phyloP scores from a whole-genome alignment of 2,888 invertebrate genomes.

The Cantharis rufa region DNA sequence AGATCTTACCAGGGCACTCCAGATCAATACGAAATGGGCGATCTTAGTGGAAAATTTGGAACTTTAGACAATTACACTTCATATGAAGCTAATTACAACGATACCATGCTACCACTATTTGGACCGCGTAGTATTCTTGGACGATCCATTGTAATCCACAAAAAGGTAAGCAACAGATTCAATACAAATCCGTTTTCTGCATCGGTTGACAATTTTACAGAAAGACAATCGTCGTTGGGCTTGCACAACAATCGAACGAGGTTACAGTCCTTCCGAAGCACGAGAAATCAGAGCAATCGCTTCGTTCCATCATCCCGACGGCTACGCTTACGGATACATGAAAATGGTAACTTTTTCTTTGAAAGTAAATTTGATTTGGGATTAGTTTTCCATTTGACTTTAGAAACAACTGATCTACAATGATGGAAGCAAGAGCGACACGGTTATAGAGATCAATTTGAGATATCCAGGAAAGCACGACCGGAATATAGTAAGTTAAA shows the following conservation, averaged over 20 bases:
- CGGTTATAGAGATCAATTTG: constrained; percentile 85
- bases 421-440: constrained; percentile 87
- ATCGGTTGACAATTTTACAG: constrained; percentile 42
- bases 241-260: constrained; percentile 83
- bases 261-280: constrained; percentile 86
- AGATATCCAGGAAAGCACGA: constrained; percentile 86
- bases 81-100: constrained; percentile 69
- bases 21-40: constrained; percentile 87
- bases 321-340: constrained; percentile 84
- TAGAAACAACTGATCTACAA: constrained; percentile 84
- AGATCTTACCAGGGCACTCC: constrained; percentile 66
- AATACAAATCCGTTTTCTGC: neutral
- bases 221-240: constrained; percentile 72
- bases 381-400: constrained; percentile 38
- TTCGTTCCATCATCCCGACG: constrained; percentile 87
- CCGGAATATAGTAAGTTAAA: constrained; percentile 69
- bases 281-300: constrained; percentile 84
- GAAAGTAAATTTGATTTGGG: neutral
- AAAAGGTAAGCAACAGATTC: constrained; percentile 57
- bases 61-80: constrained; percentile 67
- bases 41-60: constrained; percentile 86
- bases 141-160: constrained; percentile 83
- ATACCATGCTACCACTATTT: constrained; percentile 79
- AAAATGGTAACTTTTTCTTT: constrained; percentile 66
- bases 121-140: constrained; percentile 83